Evolutionary conservation across 2,113 vertebrate genomes (phyloP), one percentile per base, ranked within the genome.

Genomic region (Motacilla alba): DNA sequence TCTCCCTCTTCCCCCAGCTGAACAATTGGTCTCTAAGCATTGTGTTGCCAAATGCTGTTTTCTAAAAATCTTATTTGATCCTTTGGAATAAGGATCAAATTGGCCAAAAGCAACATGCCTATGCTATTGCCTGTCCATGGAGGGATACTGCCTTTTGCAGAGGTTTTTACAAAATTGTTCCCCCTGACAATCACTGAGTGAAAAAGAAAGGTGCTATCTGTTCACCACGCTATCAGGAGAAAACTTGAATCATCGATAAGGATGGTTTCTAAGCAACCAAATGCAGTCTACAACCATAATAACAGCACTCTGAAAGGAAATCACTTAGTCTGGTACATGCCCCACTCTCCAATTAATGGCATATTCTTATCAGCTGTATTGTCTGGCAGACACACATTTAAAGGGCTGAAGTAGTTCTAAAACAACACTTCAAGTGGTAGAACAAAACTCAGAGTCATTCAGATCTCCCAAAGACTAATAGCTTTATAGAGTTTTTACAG

Each of bases 261-360:
- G 53, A 46, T 37, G 66, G 94, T 97, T 93, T 50, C 96, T 86
- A 95, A 96, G 95, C 97, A 97, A 96, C 95, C 44, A 74, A n/a
- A 89, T 55, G 64, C 86, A 56, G 75, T 23, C 86, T 70, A 68
- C 88, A 74, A 44, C 64, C 21, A 4, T 82, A 79, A 93, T 94
- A 86, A 92, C 90, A 83, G 67, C 35, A 55, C 73, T 96, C 63
- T 43, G 79, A 41, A 68, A 68, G 82, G 87, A 85, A 94, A 94
- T 82, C 67, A 49, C 68, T 92, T 59, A 39, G 88, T 76, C 80
- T 91, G 55, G 67, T 69, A 68, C 88, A 84, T 2, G 74, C 35
- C 37, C n/a, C 22, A 23, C 37, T 82, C 58, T 77, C 67, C 75
- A 94, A 73, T 94, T 90, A 87, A 88, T 63, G 73, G 77, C 13